A percentile compares a stretch with the other conserved stretches of the same genome.
phyloP scores from a whole-genome alignment of 2,888 invertebrate genomes.

The Hirtodrosophila confusa region DNA sequence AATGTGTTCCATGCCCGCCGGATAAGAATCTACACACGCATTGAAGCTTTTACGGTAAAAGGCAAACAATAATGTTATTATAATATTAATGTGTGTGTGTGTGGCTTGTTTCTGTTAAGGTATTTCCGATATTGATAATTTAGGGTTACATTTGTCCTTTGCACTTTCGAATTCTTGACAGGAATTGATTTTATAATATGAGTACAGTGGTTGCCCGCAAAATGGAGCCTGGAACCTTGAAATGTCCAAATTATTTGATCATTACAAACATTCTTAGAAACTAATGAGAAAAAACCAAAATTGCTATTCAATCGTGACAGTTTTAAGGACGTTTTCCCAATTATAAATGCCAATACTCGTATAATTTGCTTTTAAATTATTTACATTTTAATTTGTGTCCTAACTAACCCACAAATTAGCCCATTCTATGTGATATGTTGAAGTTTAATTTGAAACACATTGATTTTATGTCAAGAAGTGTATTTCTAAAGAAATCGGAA shows the following conservation, averaged over 20 bases:
- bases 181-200: too few species aligned
- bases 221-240: too few species aligned
- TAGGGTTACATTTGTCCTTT: too few species aligned
- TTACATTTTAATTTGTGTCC: constrained; percentile 2
- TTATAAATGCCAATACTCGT: not conserved
- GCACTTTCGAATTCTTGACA: too few species aligned
- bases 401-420: constrained; percentile 18
- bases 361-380: constrained; percentile 9
- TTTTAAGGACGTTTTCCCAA: too few species aligned
- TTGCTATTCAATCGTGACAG: too few species aligned
- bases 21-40: constrained; percentile 11
- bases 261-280: too few species aligned
- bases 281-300: too few species aligned
- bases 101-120: constrained; percentile 4
- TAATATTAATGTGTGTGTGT: not conserved
- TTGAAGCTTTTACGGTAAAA: constrained; percentile 2
- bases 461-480: constrained; percentile 62
- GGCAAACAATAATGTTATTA: constrained; percentile 10
- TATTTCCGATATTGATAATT: constrained; percentile 3
- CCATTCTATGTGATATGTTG: constrained; percentile 3
- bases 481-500: constrained; percentile 26
- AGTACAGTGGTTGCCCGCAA: too few species aligned
- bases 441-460: constrained; percentile 43
- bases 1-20: not conserved
- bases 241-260: too few species aligned